Base-by-base conservation (phyloP, 1,140 invertebrate species). In the Monomorium pharaonis region DNA sequence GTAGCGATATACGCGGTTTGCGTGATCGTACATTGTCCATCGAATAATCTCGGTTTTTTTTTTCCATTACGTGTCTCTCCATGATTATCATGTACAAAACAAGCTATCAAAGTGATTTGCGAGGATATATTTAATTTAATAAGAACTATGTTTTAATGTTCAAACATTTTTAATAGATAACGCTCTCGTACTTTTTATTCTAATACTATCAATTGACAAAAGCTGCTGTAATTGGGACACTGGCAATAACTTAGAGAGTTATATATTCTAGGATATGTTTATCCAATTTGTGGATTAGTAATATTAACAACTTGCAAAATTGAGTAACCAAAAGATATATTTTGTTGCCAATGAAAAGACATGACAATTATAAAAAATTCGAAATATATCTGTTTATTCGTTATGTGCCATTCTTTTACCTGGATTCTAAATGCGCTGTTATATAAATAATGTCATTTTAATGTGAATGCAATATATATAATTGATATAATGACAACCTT, bases 91-190 rank as follows among this genome's bases (percentile, higher is more conserved):
- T 44, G 10, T 54, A 33, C 27, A 27, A 51, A 51, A 81, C 77
- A 30, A 56, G 33, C 70, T 65, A 70, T n/a, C 49, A 54, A 81
- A 70, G 37, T 65, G 56, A n/a, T 62, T 77, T 77, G 30, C 60
- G 58, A 16, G 16, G 6, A 6, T n/a, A n/a, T 51, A 60, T 30
- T 69, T 80, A 69, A 69, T 80, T 81, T 51, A 70, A n/a, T 70
- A 81, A 67, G 30, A 54, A 81, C 70, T 81, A 81, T 16, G 21
- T 3, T 37, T 37, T 37, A 37, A 37, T 7, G 7, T 5, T 37
- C 4, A 3, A 37, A 37, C 7, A 37, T 37, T 37, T 37, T 37
- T 37, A 37, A 2, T 37, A 3, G 4, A 37, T 7, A 37, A 37
- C 3, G 7, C 7, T 37, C 3, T 37, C 7, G 7, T 37, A 37